Base-by-base conservation (phyloP, 2,888 invertebrate genomes). In the Thyatira batis region DNA sequence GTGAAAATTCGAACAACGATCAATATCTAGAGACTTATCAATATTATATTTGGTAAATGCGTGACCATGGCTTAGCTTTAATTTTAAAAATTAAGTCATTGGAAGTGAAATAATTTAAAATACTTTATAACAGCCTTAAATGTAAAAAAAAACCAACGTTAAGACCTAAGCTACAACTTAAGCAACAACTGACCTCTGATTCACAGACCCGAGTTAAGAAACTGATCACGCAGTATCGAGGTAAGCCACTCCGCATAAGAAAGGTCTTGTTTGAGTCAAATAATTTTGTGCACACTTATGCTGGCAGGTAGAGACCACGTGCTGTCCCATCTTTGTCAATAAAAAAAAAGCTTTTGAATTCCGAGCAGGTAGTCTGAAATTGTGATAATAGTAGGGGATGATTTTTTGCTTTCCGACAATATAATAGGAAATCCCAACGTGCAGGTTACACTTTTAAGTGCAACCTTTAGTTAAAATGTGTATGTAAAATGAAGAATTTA, bases 271-370 rank as follows among this genome's bases (percentile, higher is more conserved):
- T 13, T 39, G 8, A 39, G 17, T 17, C 39, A 39, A 39, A 39
- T 39, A 3, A 33, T 33, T 33, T 33, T 17, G 39, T 17, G 39
- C 39, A 39, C 39, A 39, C 39, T 39, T 39, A 33, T 33, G 33
- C 17, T 39, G 23, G 17, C 51, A 51, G 54, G 51, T 54, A 54
- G 44, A 54, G 48, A 49, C 30, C 54, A 55, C 49, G 51, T 55
- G 48, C 54, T 49, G 8, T 21, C 10, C 30, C 30, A 11, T 20
- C 20, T 13, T 17, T 39, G 39, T 39, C 17, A 39, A 33, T 33
- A 33, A 39, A 39, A 39, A n/a, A 17, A 48, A 27, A 13, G 10
- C 25, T 27, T 27, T 27, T 13, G 48, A 17, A 27, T 17, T 17
- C 48, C 27, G 10, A 48, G 23, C 27, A 48, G 27, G 48, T 48